Evolutionary conservation across 2,113 vertebrate genomes (phyloP).

Genomic region (Reinhardtius hippoglossoides): DNA sequence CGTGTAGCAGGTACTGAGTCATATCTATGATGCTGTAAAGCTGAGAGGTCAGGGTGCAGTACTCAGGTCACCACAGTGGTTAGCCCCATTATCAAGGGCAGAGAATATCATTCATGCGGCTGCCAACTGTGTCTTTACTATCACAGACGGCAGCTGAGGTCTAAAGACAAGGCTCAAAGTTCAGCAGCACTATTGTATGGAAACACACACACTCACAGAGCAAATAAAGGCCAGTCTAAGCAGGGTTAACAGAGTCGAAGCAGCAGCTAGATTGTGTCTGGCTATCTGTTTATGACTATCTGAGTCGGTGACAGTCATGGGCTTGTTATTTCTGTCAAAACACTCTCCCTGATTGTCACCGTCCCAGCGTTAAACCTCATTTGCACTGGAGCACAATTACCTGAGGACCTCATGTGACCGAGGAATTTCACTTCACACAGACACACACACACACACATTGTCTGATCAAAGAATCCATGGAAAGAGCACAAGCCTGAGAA

Average conservation of each 20-base stretch:
- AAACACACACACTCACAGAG: conserved; percentile 34
- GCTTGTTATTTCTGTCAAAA: conserved; percentile 54
- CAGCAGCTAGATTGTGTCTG: conserved; percentile 31
- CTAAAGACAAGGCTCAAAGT: conserved; percentile 72
- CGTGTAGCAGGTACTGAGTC: conserved; percentile 1
- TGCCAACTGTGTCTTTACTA: conserved; percentile 41
- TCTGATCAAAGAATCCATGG: neutral
- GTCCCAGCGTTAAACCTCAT: conserved; percentile 3
- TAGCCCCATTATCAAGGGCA: conserved; percentile 26
- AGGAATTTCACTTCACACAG: conserved; percentile 3
- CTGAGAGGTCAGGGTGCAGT: conserved; percentile 22
- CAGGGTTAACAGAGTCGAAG: conserved; percentile 3
- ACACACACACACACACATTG: neutral
- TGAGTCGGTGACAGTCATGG: conserved; percentile 37
- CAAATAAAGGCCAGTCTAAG: conserved; percentile 35
- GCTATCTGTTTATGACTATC: conserved; percentile 37
- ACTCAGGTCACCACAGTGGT: neutral
- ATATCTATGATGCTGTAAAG: conserved; percentile 33
- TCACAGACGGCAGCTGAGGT: conserved; percentile 35
- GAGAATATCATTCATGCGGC: conserved; percentile 47
- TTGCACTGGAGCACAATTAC: conserved; percentile 34
- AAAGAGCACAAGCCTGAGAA: too few relatives aligned
- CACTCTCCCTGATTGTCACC: conserved; percentile 20
- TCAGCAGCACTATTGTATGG: conserved; percentile 57
- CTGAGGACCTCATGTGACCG: conserved; percentile 15